Base-by-base conservation (phyloP, 1,140 invertebrate species). In the Drosophila ananassae region DNA sequence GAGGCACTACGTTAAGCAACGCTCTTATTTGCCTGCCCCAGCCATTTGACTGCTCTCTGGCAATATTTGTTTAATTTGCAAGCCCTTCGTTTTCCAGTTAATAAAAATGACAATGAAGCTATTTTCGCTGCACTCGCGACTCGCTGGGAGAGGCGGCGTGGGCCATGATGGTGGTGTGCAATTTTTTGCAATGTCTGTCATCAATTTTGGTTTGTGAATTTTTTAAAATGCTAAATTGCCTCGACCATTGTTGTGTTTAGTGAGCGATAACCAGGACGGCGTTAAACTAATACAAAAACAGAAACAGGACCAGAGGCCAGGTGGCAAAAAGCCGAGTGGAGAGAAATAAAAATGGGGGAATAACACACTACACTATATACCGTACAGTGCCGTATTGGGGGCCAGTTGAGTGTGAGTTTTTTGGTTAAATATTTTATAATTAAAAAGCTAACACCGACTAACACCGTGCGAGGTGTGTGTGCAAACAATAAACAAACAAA, bases 351-450 rank as follows among this genome's bases (percentile, higher is more conserved):
- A 53, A 66, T 47, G 10, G 32, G 21, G 53, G 3, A 63, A 51
- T 41, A 59, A 69, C 59, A 54, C 60, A 58, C 57, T 51, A 25
- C 34, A 55, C 55, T 60, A 66, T 22, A 47, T 47, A 47, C 7
- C 46, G 21, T n/a, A 52, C 52, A 21, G 48, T n/a, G 8, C 21
- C 8, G 13, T 13, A 22, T 25, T 7, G 9, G 13, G 7, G 51
- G 34, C 41, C 85, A 83, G 60, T 84, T 62, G 83, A 89, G 89
- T 91, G 81, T 91, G 84, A 91, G 84, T 83, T 82, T 84, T 82
- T 87, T 91, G 82, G 85, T 91, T 91, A 87, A 91, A 91, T 91
- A 91, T 91, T 91, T 91, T 91, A 91, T 91, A 91, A 91, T 91
- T 91, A 91, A 91, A 91, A 91, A 91, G 89, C 89, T 91, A 91